A percentile compares a stretch with the other conserved stretches of the same genome.
Evolutionary conservation across 35 echinoderm and acorn worm species (phyloP).

Genomic region (Hemicentrotus pulcherrimus): DNA sequence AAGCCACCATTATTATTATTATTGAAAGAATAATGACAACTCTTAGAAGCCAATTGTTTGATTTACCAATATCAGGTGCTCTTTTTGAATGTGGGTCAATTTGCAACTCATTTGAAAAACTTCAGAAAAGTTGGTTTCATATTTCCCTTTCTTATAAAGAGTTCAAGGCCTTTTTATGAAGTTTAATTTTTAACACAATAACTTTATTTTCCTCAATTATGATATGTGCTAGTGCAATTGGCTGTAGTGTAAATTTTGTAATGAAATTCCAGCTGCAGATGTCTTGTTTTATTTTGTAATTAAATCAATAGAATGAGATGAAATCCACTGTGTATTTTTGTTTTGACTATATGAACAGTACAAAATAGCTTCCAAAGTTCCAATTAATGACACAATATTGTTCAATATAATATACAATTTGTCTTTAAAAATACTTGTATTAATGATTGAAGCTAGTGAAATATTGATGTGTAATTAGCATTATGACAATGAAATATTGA

Average conservation of each 20-base stretch:
- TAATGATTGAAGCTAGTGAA: neutral
- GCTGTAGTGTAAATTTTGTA: neutral
- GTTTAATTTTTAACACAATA: neutral
- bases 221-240: neutral
- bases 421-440: neutral
- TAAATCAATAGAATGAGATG: neutral
- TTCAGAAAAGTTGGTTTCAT: neutral
- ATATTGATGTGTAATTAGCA: neutral
- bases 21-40: too few relatives aligned
- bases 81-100: neutral
- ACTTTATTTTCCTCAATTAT: neutral
- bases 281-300: neutral
- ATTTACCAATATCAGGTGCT: neutral
- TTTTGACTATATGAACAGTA: neutral
- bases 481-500: neutral
- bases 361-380: neutral
- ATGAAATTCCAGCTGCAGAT: neutral
- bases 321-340: neutral
- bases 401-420: neutral
- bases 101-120: neutral
- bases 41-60: neutral
- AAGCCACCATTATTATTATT: too few relatives aligned
- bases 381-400: neutral
- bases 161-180: neutral
- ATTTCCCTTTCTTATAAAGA: neutral